Evolutionary conservation across 2,888 invertebrate species (phyloP), one percentile per base, ranked within the genome.

Genomic region (Amaurobius ferox): DNA sequence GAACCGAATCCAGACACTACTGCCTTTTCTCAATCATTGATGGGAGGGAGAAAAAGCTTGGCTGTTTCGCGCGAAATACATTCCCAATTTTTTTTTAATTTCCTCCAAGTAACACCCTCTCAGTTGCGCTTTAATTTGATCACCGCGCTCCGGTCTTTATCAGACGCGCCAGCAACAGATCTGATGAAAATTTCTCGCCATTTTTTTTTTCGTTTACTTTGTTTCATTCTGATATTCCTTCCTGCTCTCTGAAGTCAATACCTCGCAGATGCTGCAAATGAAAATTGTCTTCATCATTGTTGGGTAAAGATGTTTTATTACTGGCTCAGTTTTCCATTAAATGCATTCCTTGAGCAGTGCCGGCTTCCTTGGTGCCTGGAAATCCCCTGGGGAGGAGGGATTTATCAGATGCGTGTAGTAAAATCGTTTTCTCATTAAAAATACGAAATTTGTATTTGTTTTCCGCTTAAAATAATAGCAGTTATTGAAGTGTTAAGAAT

Each of bases 121-220:
- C 40, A 40, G 28, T 71, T 70, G n/a, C 81, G 16, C 44, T 81
- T 81, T 81, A 81, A 81, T 81, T 81, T 81, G 74, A 81, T 81
- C 81, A 81, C 81, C 44, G 35, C 66, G 62, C 62, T 73, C 79
- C 39, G 28, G 66, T 66, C 66, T 66, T 66, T 66, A 66, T 66
- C 66, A 66, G 66, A 66, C 55, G 32, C 1, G 64, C 30, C n/a
- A 66, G 66, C 66, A 19, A 66, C 32, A 66, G 30, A 66, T 66
- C 32, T 66, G 66, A 66, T 66, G 66, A 66, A 66, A 66, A 66
- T 66, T 66, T 66, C 66, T 66, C 32, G 23, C 55, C 19, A n/a
- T 55, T 55, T 55, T 55, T 55, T 55, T 55, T 55, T 55, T 55
- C 55, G 23, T 55, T 55, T 23, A 55, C 55, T 55, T 55, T 55